Base-by-base conservation (phyloP, 2,113 vertebrate genomes). In the Scartelaos histophorus region DNA sequence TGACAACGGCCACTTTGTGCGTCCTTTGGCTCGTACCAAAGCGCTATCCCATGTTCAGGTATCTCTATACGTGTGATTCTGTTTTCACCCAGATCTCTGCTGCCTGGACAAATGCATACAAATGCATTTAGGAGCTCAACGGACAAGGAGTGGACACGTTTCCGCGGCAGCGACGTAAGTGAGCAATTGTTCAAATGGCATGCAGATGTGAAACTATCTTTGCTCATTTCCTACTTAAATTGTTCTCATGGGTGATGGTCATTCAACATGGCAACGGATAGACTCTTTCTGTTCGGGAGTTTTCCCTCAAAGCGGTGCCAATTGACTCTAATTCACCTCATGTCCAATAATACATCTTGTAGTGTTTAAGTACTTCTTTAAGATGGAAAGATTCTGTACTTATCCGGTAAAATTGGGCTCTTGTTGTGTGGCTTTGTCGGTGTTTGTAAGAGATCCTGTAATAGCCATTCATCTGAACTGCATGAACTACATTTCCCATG, bases 101-200 rank as follows among this genome's bases (percentile, higher is more conserved):
- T 95, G 95, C 94, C 92, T 87, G 97, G 96, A 96, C 97, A 96
- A 93, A 99, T 99, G 97, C 95, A 96, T 93, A 97, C 97, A 99
- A 97, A 98, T 98, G 97, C 95, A 98, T 98, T 98, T 98, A 95
- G 95, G 96, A 96, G 95, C 95, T 93, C 94, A 95, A 95, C 95
- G 97, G 95, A 97, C 94, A 95, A 96, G 96, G 96, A 95, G 94
- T 95, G 96, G 95, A 97, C 92, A 92, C 93, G 89, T 95, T 95
- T 95, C 94, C 90, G 91, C 94, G 79, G 92, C 91, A 79, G 92
- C 88, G 92, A 94, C 95, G 97, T 98, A 94, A 98, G 97, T 95
- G 84, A 69, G 25, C 45, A 70, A 81, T 75, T 70, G 54, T 24
- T 61, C 71, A 19, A 78, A 58, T 61, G 16, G 24, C 22, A 3